Base-by-base conservation (phyloP, 2,797 vertebrate species). In the Syngnathus acus region DNA sequence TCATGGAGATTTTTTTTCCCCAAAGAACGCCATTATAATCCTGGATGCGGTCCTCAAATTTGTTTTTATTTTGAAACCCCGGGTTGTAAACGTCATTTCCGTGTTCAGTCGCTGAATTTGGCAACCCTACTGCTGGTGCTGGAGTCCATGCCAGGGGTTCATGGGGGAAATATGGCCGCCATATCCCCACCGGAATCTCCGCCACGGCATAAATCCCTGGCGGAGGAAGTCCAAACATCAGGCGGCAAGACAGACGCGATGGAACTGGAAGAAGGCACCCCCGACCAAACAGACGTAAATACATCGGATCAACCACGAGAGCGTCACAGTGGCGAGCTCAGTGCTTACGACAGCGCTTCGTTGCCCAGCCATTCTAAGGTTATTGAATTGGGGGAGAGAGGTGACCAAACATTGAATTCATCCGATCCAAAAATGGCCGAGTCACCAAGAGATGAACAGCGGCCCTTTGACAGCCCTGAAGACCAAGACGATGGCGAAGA, bases 161-260 rank as follows among this genome's bases (percentile, higher is more conserved):
- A 86, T 87, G 84, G 85, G 86, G 78, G 84, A 86, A 92, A 92
- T 79, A 93, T 93, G 92, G 90, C 91, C 73, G 86, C 86, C 77
- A 84, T 85, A 81, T 80, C 86, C 81, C 82, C 87, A 68, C 67
- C 84, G 67, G 87, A 88, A 71, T 80, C 82, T 77, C 82, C 84
- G 1, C 74, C 77, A 72, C 75, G 67, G 72, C 81, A 67, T 69
- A 76, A 86, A 69, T 73, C 73, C 72, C 71, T 73, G 16, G 61
- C 68, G 67, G 79, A 80, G 73, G 74, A 86, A 68, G 78, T 51
- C 66, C 74, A 74, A 65, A 76, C 76, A 70, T 77, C 72, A 62
- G 75, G 73, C 71, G 74, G 62, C 58, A 53, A 59, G 57, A 61
- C 45, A 37, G 79, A 65, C 59, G 65, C 68, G 64, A 54, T 5